Evolutionary conservation across 2,113 vertebrate genomes (phyloP).

Genomic region (Dryoscopus gambensis): DNA sequence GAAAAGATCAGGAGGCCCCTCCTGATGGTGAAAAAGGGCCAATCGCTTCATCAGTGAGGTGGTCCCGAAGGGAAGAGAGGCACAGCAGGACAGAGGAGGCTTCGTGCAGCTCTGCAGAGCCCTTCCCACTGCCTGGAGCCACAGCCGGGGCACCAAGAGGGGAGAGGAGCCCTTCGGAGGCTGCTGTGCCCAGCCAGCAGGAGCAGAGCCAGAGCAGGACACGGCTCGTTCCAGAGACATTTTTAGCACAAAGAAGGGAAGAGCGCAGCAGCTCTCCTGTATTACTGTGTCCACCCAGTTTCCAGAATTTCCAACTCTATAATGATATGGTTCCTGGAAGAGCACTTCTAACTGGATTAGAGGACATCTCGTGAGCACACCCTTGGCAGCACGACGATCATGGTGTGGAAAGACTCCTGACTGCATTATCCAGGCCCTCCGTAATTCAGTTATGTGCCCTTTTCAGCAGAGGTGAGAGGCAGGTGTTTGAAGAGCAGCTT

Average conservation of each 20-base stretch:
- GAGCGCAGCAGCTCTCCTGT: background rate
- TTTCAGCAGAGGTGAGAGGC: background rate
- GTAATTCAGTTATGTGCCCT: accelerated
- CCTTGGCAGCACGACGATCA: background rate
- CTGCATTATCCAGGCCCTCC: background rate
- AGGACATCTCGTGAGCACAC: background rate
- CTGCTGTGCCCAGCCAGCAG: background rate
- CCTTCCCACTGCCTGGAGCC: background rate
- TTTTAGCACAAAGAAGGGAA: background rate
- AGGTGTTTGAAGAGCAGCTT: background rate
- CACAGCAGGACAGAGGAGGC: background rate
- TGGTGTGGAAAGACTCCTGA: background rate
- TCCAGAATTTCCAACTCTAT: background rate
- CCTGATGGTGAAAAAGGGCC: background rate
- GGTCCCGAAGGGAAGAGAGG: background rate
- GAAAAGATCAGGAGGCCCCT: background rate
- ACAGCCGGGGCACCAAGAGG: background rate
- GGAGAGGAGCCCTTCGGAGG: background rate
- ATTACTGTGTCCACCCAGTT: background rate
- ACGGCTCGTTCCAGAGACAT: background rate
- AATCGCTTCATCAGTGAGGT: background rate
- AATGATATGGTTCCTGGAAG: background rate
- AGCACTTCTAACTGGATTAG: slow-evolving; percentile 1
- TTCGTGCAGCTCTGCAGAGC: background rate
- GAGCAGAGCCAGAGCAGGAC: background rate